Base-by-base conservation (phyloP, 2,113 vertebrate species). In the Siniperca chuatsi region DNA sequence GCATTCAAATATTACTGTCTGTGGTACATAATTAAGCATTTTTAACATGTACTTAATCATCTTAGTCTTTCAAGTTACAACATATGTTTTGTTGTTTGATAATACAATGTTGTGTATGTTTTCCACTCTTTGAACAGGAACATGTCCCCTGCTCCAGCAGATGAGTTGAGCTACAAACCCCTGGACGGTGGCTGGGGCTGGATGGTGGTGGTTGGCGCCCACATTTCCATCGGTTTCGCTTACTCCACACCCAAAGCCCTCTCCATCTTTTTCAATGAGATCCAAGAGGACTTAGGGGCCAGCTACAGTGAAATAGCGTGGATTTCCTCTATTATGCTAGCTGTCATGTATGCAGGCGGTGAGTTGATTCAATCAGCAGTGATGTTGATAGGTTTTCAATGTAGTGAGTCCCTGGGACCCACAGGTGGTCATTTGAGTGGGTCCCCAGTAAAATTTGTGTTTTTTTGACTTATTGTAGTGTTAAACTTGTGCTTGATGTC, bases 211-310 rank as follows among this genome's bases (percentile, higher is more conserved):
- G 44, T 95, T 0, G 96, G 95, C 0, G 94, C 96, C 33, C 96
- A 97, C 75, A 48, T 97, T 21, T 94, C 96, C 73, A 95, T 97
- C 8, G 96, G 96, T 82, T 97, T 98, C 33, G 96, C 96, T 0
- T 97, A 97, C 3, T 91, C 96, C 54, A 97, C 96, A n/a, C 94
- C 96, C 46, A 97, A 97, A 95, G 92, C 90, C 57, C 60, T 97
- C 44, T 95, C 96, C 74, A 95, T 96, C 85, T 97, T 97, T 94
- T 97, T 92, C 92, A 96, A 95, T 87, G 95, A 97, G 74, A 97
- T 97, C 89, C 95, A 97, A 85, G 90, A 91, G 69, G 96, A 97
- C 83, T 95, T 98, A 88, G 90, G 85, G 23, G 94, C 94, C 5
- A 96, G 95, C 60, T 96, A 87, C 93, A 95, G 95, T 75, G 94